Conservation (phyloP, 1,140 invertebrate species). For the Pentalonia nigronervosa region DNA sequence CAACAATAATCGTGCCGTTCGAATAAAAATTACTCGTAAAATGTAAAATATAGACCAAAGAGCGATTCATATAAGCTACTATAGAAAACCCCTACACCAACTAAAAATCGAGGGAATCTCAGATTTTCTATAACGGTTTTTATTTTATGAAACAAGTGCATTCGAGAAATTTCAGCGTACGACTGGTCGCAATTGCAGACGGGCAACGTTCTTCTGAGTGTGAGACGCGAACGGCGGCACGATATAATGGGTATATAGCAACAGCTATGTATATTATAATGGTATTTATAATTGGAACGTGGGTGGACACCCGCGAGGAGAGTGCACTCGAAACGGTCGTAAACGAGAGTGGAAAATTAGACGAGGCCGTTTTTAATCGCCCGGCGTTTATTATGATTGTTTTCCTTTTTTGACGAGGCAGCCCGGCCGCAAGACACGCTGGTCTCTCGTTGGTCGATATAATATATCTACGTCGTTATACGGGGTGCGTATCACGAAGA, state of each 20-base stretch:
- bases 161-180: neutral
- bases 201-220: neutral
- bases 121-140: neutral
- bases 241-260: neutral
- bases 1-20: no score
- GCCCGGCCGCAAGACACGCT: neutral
- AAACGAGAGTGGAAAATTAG: constrained; percentile 33
- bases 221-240: no score
- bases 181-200: neutral
- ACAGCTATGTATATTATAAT: neutral
- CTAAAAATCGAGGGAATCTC: no score
- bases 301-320: neutral
- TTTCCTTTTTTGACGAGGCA: constrained; percentile 17
- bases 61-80: no score
- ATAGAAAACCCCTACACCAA: no score
- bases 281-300: neutral
- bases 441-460: neutral
- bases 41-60: no score
- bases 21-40: no score
- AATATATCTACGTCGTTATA: neutral
- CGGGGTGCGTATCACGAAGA: neutral
- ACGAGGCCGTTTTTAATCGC: neutral
- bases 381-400: neutral
- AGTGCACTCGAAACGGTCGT: constrained; percentile 15
- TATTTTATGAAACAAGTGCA: neutral